Base-by-base conservation (phyloP, 2,888 invertebrate species). In the Gymnosoma rotundatum region DNA sequence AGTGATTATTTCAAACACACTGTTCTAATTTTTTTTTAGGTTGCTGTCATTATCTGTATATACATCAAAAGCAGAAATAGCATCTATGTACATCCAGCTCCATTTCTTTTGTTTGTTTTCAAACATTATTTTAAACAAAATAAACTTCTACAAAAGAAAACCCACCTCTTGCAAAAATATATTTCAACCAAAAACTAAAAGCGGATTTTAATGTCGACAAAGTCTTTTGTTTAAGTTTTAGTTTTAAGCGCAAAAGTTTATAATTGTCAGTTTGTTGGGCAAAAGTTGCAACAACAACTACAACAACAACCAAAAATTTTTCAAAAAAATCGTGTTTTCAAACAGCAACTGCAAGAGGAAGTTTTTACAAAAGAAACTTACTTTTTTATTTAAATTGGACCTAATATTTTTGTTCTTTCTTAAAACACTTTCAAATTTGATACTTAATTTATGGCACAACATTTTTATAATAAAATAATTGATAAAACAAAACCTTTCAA, bases 41-140 rank as follows among this genome's bases (percentile, higher is more conserved):
- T 60, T 50, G 20, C 38, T 72, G 50, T 50, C 38, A 48, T 42
- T 72, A 52, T 58, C 58, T 66, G 25, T 42, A 52, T 64, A 58
- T 25, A 60, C 58, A 79, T 73, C 72, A 66, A 52, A 64, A 50
- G 58, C 79, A 79, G 72, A 73, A 72, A 73, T 66, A 72, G 42
- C 58, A 70, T 72, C 12, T 7, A 38, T 32, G 21, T 16, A 21
- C 25, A 54, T 9, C 38, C 25, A 70, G 45, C 20, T n/a, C 50
- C 5, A 21, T 9, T 36, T 61, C 20, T 38, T 69, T 52, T 42
- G 42, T 38, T 54, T 54, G 52, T 48, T 4, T 25, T 38, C 10
- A 38, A 63, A 32, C 16, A 64, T 18, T 32, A 0, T 42, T 67
- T 16, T 25, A 60, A 76, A 20, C 45, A 54, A 32, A 69, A 45